Conservation (phyloP, 2,113 vertebrate species). For the Arvicanthis niloticus region DNA sequence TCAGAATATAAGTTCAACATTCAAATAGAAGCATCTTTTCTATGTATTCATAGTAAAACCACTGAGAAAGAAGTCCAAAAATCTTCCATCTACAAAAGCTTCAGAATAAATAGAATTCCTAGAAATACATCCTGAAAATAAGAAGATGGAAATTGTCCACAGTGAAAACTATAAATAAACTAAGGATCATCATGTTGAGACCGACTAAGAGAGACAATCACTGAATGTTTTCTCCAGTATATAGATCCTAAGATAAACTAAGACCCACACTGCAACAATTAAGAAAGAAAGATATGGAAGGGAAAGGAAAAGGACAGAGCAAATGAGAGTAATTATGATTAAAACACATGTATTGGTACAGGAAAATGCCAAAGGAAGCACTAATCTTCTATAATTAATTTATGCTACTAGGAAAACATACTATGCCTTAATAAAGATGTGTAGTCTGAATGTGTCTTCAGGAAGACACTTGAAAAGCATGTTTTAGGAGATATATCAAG, state of each 20-base stretch:
- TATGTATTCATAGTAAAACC: not conserved
- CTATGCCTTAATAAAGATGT: not conserved
- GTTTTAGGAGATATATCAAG: not conserved
- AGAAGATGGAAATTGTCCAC: not conserved
- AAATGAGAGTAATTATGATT: not conserved
- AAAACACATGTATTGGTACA: not conserved
- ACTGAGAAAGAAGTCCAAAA: not conserved
- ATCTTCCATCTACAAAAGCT: not conserved
- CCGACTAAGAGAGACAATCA: not conserved
- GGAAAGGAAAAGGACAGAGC: not conserved
- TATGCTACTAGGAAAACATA: not conserved
- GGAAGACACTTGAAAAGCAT: not conserved
- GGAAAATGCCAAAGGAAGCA: not conserved
- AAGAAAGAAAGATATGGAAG: not conserved
- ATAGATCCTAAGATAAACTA: not conserved
- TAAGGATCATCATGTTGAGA: not conserved
- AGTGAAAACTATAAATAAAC: not conserved
- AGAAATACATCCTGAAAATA: not conserved
- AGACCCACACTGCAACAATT: not conserved
- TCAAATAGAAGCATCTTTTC: not conserved
- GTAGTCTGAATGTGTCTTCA: not conserved
- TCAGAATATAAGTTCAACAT: not conserved
- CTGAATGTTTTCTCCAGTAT: not conserved
- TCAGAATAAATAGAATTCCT: not conserved
- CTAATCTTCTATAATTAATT: not conserved